A percentile compares a stretch with the other conserved stretches of the same genome.
phyloP scores from a whole-genome alignment of 2,113 vertebrate genomes.

The Numida meleagris region DNA sequence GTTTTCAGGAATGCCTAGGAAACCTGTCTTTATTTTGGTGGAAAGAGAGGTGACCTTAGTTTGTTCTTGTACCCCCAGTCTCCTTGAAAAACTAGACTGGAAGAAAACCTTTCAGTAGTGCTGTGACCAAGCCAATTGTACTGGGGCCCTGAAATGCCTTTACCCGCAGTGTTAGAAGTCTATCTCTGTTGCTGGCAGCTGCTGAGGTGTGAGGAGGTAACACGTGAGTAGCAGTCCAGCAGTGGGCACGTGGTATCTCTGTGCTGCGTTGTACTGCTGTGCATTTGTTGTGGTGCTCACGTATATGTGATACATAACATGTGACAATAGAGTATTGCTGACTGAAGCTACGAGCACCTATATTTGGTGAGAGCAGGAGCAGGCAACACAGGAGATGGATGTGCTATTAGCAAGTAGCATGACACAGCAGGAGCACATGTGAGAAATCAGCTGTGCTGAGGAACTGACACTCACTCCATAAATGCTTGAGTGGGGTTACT shows the following conservation, averaged over 20 bases:
- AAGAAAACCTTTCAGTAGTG: neutral
- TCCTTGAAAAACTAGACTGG: neutral
- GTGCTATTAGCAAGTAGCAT: fast-evolving
- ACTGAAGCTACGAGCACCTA: fast-evolving
- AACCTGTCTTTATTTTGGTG: neutral
- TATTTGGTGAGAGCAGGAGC: neutral
- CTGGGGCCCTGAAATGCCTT: neutral
- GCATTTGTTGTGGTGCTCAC: neutral
- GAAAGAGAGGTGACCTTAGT: neutral
- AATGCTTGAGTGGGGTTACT: neutral
- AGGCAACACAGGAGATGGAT: neutral
- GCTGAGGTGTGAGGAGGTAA: too few species aligned
- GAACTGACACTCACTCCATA: neutral
- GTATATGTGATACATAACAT: fast-evolving
- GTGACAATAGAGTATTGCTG: neutral
- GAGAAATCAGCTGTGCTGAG: neutral
- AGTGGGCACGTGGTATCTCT: fast-evolving
- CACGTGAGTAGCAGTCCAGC: neutral
- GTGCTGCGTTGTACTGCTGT: fast-evolving
- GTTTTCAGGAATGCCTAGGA: neutral
- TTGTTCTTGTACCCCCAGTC: neutral
- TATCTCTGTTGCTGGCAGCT: neutral
- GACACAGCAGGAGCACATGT: neutral
- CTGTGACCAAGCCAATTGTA: neutral
- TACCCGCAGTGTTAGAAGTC: fast-evolving